Evolutionary conservation across 2,797 vertebrate genomes (phyloP).

Genomic region (Florisuga fusca): DNA sequence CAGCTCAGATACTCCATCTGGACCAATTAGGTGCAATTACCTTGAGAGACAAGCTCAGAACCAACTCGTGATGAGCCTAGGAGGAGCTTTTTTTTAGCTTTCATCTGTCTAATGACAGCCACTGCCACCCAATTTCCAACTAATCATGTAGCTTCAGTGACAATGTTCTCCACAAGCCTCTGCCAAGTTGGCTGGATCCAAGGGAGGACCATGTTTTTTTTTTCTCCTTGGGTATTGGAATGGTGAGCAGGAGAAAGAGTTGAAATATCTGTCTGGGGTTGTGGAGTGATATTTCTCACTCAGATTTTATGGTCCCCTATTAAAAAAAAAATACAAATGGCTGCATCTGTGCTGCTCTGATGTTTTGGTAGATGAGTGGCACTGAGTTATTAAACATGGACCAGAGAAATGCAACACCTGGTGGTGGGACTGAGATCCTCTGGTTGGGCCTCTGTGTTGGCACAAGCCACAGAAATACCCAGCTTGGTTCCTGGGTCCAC

Average conservation of each 20-base stretch:
- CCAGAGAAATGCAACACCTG: neutral
- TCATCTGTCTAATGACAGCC: neutral
- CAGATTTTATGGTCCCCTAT: neutral
- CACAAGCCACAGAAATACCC: neutral
- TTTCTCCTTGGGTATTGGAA: neutral
- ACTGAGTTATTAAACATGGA: no score
- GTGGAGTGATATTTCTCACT: neutral
- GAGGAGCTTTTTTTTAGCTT: neutral
- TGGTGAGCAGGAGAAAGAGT: neutral
- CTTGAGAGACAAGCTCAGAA: neutral
- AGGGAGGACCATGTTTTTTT: neutral
- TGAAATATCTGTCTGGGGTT: fast-evolving
- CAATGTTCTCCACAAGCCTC: neutral
- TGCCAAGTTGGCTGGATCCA: neutral
- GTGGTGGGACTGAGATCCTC: neutral
- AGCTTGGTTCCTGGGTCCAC: neutral
- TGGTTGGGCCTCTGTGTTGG: no score
- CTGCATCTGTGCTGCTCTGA: neutral
- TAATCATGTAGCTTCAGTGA: neutral
- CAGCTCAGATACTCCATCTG: neutral
- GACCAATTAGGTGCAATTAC: neutral
- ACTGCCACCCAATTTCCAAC: neutral
- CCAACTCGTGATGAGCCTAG: neutral
- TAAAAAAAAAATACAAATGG: neutral
- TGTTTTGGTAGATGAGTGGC: neutral